Evolutionary conservation across 2,113 vertebrate species (phyloP).

Genomic region (Rhineura floridana): DNA sequence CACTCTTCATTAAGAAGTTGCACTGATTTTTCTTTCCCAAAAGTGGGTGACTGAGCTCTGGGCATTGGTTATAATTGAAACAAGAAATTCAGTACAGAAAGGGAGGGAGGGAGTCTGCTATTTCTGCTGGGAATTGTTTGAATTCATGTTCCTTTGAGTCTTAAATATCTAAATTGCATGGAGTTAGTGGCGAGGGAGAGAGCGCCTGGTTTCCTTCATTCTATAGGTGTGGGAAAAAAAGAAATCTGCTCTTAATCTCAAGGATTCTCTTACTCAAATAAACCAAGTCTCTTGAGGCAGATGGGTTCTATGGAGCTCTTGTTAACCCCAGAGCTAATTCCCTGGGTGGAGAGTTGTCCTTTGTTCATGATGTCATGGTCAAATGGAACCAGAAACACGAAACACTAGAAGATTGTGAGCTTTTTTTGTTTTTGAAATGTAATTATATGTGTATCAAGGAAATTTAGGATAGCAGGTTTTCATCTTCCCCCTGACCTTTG

Average conservation of each 20-base stretch:
- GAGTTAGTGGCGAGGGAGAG: constrained; percentile 30
- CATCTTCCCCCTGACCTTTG: constrained; percentile 40
- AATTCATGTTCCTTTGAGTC: constrained; percentile 30
- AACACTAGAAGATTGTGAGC: constrained; percentile 44
- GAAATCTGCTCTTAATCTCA: constrained; percentile 28
- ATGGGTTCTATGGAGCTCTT: constrained; percentile 35
- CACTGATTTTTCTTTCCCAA: constrained; percentile 1
- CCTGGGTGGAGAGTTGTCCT: constrained; percentile 12
- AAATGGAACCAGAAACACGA: constrained; percentile 55
- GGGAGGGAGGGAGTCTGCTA: neutral
- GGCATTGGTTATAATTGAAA: neutral
- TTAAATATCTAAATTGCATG: constrained; percentile 33
- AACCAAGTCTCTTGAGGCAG: constrained; percentile 25
- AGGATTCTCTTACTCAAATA: constrained; percentile 41
- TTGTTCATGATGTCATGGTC: constrained; percentile 47
- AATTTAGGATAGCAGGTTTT: constrained; percentile 51
- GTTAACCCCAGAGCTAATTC: constrained; percentile 34
- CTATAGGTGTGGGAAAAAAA: neutral
- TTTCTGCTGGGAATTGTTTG: constrained; percentile 17
- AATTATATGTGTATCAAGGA: constrained; percentile 48
- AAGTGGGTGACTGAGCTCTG: neutral
- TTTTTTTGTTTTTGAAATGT: constrained; percentile 44
- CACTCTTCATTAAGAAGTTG: neutral
- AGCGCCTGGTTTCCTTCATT: constrained; percentile 12
- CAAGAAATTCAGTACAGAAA: neutral